Evolutionary conservation across 2,113 vertebrate genomes (phyloP), one percentile per base, ranked within the genome.

Genomic region (Podilymbus podiceps): DNA sequence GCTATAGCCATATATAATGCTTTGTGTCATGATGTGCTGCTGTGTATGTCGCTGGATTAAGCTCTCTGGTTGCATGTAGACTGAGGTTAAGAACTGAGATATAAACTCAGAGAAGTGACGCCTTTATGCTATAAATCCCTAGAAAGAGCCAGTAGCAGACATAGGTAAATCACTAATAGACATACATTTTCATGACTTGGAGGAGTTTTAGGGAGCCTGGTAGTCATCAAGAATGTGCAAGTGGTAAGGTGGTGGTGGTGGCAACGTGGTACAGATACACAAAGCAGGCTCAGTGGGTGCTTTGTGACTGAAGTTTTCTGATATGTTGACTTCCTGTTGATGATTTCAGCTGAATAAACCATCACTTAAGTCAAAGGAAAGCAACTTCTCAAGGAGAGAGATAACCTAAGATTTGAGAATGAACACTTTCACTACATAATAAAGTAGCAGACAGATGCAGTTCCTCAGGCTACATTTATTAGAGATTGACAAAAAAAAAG

Each of bases 301-400:
- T 86, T 69, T 55, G 31, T 83, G 58, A 63, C 67, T 42, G 52
- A 73, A 52, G 42, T 91, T 89, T 91, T 77, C 53, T 89, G 46
- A n/a, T 79, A 69, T 83, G 22, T 69, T 58, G 92, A 92, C 82
- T 89, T 93, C 55, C 64, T 63, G 24, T 23, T 77, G 67, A 44
- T 77, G 22, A 89, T 81, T 95, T 90, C 74, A 87, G 62, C 52
- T 85, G 69, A 92, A 47, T 82, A 82, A 93, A 82, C n/a, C 40
- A 50, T 66, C 56, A 44, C 42, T 62, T 64, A 49, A 74, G 22
- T 91, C 44, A 72, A 81, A 89, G 55, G n/a, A 91, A 62, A 80
- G 42, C 40, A 81, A 2, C 33, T 73, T 75, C n/a, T 75, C 60
- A 73, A 79, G 44, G 25, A 69, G 12, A 53, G 24, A 56, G 6